Evolutionary conservation across 2,888 invertebrate species (phyloP).

Genomic region (Gastrophysa polygoni): DNA sequence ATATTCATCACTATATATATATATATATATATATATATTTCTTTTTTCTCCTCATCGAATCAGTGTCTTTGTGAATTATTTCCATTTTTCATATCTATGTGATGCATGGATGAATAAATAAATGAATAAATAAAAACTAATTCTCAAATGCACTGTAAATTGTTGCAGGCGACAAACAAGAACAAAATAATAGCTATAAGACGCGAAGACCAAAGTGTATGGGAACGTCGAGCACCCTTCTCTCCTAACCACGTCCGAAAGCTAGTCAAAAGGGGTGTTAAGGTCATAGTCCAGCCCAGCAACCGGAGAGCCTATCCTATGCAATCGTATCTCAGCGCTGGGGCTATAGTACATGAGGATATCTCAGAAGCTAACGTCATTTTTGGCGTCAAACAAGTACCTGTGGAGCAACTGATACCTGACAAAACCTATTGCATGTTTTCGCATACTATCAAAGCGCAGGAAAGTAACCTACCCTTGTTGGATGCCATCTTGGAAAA

Average conservation of each 20-base stretch:
- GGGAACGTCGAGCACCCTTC: constrained; percentile 95
- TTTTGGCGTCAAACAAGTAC: constrained; percentile 94
- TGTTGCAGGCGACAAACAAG: constrained; percentile 37
- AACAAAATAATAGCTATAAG: constrained; percentile 81
- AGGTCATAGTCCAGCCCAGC: constrained; percentile 97
- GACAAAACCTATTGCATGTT: constrained; percentile 99
- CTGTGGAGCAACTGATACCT: constrained; percentile 89
- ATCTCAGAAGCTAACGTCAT: constrained; percentile 95
- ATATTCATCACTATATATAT: too few relatives aligned
- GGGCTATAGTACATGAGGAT: constrained; percentile 94
- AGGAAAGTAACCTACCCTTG: constrained; percentile 97
- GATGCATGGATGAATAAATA: too few relatives aligned
- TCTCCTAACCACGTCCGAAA: constrained; percentile 90
- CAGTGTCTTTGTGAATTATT: too few relatives aligned
- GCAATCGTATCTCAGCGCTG: constrained; percentile 92
- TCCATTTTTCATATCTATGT: too few relatives aligned
- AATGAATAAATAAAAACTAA: too few relatives aligned
- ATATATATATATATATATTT: too few relatives aligned
- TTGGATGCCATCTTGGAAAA: constrained; percentile 95
- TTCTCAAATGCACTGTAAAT: too few relatives aligned
- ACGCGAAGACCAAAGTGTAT: constrained; percentile 92
- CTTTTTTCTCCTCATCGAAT: too few relatives aligned
- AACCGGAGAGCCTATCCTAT: constrained; percentile 97
- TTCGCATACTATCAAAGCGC: constrained; percentile 99
- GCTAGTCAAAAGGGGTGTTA: constrained; percentile 84